Conservation (phyloP, 1,140 invertebrate species). For the Drosophila sturtevanti region DNA sequence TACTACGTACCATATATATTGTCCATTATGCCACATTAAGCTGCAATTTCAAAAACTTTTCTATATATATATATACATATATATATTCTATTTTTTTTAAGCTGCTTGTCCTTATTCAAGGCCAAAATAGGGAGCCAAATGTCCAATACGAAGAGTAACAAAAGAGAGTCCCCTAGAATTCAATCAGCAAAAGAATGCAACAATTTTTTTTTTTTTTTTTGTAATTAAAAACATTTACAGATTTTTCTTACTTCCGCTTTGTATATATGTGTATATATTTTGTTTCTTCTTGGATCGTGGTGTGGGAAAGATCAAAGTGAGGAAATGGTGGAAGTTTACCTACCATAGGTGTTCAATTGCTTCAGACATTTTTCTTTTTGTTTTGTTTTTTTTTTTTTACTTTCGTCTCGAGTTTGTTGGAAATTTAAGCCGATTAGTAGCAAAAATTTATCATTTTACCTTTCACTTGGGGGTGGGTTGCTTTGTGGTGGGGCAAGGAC, state of each 20-base stretch:
- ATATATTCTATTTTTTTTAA: slow-evolving; percentile 20
- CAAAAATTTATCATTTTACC: slow-evolving; percentile 42
- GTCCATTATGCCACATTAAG: slow-evolving; percentile 7
- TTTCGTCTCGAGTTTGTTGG: no score
- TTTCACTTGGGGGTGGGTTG: background rate
- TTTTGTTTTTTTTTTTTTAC: background rate
- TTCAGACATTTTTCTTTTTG: background rate
- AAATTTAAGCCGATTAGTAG: slow-evolving; percentile 73
- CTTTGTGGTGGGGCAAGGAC: background rate
- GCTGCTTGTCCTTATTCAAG: slow-evolving; percentile 36
- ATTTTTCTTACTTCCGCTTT: background rate
- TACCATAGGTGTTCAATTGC: slow-evolving; percentile 30
- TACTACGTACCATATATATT: slow-evolving; percentile 1
- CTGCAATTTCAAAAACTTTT: slow-evolving; percentile 29
- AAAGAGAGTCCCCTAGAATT: background rate
- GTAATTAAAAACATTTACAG: slow-evolving; percentile 42
- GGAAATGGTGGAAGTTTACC: background rate
- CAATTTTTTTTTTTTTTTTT: slow-evolving; percentile 40
- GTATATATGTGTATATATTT: no score
- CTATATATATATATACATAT: no score
- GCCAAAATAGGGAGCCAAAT: background rate
- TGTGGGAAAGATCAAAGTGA: slow-evolving; percentile 27
- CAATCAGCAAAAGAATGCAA: slow-evolving; percentile 15
- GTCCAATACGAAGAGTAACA: background rate
- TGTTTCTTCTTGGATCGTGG: no score